Conservation (phyloP, 2,888 invertebrate genomes). For the Sarcophaga subvicina region DNA sequence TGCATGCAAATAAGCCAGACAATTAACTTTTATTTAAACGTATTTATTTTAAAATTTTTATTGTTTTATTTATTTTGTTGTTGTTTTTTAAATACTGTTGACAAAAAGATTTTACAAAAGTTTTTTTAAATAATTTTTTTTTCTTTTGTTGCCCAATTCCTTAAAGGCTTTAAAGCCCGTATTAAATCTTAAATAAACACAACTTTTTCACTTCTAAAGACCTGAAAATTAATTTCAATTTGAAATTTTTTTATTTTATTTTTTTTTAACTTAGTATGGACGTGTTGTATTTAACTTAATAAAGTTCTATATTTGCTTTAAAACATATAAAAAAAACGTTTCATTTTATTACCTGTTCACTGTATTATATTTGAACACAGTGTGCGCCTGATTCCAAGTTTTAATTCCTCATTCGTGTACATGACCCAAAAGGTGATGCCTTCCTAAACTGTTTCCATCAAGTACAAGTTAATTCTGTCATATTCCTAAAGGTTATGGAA, state of each 20-base stretch:
- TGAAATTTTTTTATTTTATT: no score
- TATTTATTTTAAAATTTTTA: background rate
- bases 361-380: background rate
- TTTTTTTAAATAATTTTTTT: no score
- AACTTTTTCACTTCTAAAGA: no score
- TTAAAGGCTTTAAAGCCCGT: no score
- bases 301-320: slow-evolving; percentile 15
- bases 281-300: no score
- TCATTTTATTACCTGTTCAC: background rate
- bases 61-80: background rate
- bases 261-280: no score
- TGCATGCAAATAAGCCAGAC: no score
- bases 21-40: no score
- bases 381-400: background rate
- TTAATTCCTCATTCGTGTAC: no score
- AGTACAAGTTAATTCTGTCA: slow-evolving; percentile 5
- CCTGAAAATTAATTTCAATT: no score
- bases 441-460: background rate
- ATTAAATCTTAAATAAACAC: no score
- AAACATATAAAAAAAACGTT: background rate
- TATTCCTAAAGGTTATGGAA: background rate
- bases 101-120: slow-evolving; percentile 33
- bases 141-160: background rate
- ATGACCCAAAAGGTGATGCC: no score
- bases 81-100: slow-evolving; percentile 3